Evolutionary conservation across 2,888 invertebrate genomes (phyloP).

Genomic region (Caenorhabditis sulstoni): DNA sequence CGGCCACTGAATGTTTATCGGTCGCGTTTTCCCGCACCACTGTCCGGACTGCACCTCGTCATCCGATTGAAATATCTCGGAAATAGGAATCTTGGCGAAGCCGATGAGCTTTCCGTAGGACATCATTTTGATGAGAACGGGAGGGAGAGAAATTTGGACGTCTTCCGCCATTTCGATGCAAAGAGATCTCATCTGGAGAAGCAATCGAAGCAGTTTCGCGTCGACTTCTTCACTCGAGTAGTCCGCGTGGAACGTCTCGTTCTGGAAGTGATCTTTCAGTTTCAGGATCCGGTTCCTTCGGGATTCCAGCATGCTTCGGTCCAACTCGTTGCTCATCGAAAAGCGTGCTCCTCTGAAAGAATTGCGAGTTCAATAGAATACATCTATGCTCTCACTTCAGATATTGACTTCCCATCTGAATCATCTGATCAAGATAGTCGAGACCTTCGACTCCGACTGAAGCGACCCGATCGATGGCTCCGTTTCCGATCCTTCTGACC

Average conservation of each 20-base stretch:
- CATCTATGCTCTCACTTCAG: conserved; percentile 7
- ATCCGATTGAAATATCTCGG: conserved; percentile 64
- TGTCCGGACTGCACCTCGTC: conserved; percentile 59
- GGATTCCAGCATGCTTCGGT: conserved; percentile 14
- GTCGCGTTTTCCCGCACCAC: conserved; percentile 61
- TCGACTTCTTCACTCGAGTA: conserved; percentile 54
- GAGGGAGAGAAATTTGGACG: conserved; percentile 67
- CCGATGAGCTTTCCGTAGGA: conserved; percentile 72
- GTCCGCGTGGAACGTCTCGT: conserved; percentile 27
- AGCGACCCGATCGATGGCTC: conserved; percentile 53
- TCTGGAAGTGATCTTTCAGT: conserved; percentile 34
- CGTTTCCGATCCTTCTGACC: conserved; percentile 38
- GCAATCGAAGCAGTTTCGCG: conserved; percentile 35
- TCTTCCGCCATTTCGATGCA: conserved; percentile 48
- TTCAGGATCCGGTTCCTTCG: conserved; percentile 37
- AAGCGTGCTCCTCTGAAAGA: conserved; percentile 6
- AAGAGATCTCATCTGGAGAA: conserved; percentile 33
- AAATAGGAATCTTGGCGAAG: conserved; percentile 70
- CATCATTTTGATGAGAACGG: conserved; percentile 72
- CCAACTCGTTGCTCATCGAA: conserved; percentile 25
- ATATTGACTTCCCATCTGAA: conserved; percentile 20
- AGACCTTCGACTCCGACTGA: conserved; percentile 56
- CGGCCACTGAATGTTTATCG: conserved; percentile 65
- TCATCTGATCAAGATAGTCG: conserved; percentile 53
- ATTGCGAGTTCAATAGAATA: background rate